Evolutionary conservation across 1,140 invertebrate genomes (phyloP).

Genomic region (Holotrichia oblita): DNA sequence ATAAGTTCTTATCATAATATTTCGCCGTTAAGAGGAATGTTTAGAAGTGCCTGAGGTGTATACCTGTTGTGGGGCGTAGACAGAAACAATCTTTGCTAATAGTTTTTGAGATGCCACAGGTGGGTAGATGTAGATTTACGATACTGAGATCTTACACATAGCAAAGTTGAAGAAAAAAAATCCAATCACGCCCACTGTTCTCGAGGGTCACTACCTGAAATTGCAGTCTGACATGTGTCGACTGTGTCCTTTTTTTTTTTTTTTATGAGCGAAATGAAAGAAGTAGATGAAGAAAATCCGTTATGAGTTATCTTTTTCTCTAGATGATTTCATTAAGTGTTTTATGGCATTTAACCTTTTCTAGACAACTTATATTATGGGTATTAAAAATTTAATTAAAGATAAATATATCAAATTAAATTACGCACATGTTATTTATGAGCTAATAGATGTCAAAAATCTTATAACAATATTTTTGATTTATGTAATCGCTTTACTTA

Average conservation of each 20-base stretch:
- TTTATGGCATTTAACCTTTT: slow-evolving; percentile 40
- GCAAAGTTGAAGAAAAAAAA: background rate
- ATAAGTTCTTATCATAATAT: background rate
- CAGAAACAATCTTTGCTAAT: slow-evolving; percentile 37
- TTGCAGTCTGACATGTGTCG: slow-evolving; percentile 40
- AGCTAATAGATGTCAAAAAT: slow-evolving; percentile 38
- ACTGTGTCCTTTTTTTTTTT: slow-evolving; percentile 16
- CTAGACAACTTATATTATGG: slow-evolving; percentile 33
- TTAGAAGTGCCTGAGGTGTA: background rate
- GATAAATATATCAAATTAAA: slow-evolving; percentile 40
- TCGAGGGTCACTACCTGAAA: slow-evolving; percentile 41
- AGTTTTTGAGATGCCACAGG: slow-evolving; percentile 39
- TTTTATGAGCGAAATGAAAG: slow-evolving; percentile 14
- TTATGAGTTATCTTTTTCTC: slow-evolving; percentile 39
- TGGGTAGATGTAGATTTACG: slow-evolving; percentile 42
- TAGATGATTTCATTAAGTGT: slow-evolving; percentile 41
- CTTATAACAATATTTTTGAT: no score
- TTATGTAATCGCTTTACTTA: no score
- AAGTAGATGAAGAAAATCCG: slow-evolving; percentile 31
- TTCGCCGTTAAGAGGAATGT: background rate
- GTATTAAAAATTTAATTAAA: slow-evolving; percentile 42
- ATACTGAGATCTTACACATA: slow-evolving; percentile 13
- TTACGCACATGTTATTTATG: slow-evolving; percentile 35
- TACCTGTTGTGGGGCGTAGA: slow-evolving; percentile 14
- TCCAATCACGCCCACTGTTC: slow-evolving; percentile 34